Evolutionary conservation across 2,888 invertebrate species (phyloP).

Genomic region (Leptinotarsa tumamoca): DNA sequence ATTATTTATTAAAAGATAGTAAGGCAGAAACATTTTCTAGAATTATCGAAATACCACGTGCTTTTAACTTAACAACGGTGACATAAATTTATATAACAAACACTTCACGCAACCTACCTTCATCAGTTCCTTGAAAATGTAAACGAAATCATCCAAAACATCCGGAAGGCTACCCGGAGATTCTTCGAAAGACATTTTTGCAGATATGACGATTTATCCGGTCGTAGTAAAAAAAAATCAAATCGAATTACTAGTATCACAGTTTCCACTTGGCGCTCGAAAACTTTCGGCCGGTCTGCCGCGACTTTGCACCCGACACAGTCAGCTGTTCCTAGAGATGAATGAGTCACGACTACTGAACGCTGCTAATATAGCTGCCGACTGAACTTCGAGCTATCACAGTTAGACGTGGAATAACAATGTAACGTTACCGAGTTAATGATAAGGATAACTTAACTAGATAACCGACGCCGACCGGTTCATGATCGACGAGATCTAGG

Average conservation of each 20-base stretch:
- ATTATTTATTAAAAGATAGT: no score
- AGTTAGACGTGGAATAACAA: neutral
- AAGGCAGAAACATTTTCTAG: no score
- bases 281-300: neutral
- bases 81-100: neutral
- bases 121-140: slow-evolving; percentile 43
- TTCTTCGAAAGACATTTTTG: slow-evolving; percentile 76
- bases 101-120: slow-evolving; percentile 38
- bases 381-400: neutral
- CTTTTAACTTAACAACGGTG: neutral
- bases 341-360: slow-evolving; percentile 12
- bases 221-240: neutral
- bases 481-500: neutral
- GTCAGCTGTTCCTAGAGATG: slow-evolving; percentile 11
- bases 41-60: no score
- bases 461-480: slow-evolving; percentile 3
- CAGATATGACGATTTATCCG: slow-evolving; percentile 13
- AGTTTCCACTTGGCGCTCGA: neutral
- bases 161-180: slow-evolving; percentile 74
- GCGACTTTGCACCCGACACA: neutral
- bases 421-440: neutral
- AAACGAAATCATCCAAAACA: slow-evolving; percentile 77
- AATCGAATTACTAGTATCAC: neutral
- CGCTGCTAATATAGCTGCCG: neutral
- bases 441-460: neutral